phyloP scores from a whole-genome alignment of 2,888 invertebrate genomes.

The Andrena marginata region DNA sequence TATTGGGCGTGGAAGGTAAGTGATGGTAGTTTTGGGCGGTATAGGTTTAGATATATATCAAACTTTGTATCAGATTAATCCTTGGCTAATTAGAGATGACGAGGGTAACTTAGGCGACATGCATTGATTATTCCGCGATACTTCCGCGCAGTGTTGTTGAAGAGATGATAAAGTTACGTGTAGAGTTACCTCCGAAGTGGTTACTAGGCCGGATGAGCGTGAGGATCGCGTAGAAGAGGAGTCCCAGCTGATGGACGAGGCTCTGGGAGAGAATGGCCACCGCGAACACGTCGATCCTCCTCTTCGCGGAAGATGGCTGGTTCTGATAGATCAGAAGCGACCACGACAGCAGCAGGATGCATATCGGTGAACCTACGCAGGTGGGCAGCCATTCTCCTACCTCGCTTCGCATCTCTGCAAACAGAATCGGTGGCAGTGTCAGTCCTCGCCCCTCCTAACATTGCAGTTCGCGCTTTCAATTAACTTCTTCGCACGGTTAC shows the following conservation, averaged over 20 bases:
- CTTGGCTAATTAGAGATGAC: no score
- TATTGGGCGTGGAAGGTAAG: no score
- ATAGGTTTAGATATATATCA: no score
- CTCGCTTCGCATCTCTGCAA: constrained; percentile 83
- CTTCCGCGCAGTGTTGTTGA: no score
- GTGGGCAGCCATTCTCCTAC: constrained; percentile 85
- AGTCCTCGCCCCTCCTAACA: background rate
- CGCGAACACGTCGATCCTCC: constrained; percentile 85
- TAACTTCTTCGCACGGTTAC: no score
- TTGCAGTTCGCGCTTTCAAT: no score
- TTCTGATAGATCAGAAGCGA: constrained; percentile 85
- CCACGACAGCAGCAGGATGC: constrained; percentile 85
- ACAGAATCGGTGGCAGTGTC: background rate
- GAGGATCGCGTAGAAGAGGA: constrained; percentile 82
- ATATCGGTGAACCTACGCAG: constrained; percentile 85
- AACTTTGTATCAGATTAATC: no score
- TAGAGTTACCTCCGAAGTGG: constrained; percentile 80
- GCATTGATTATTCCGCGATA: no score
- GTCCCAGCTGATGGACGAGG: constrained; percentile 83
- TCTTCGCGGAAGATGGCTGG: constrained; percentile 83
- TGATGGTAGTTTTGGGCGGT: no score
- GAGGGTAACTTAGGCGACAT: no score
- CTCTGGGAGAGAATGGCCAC: constrained; percentile 84
- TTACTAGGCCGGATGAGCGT: constrained; percentile 83
- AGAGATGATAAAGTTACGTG: no score